phyloP scores from a whole-genome alignment of 1,140 invertebrate genomes.

The Luehdorfia chinensis region DNA sequence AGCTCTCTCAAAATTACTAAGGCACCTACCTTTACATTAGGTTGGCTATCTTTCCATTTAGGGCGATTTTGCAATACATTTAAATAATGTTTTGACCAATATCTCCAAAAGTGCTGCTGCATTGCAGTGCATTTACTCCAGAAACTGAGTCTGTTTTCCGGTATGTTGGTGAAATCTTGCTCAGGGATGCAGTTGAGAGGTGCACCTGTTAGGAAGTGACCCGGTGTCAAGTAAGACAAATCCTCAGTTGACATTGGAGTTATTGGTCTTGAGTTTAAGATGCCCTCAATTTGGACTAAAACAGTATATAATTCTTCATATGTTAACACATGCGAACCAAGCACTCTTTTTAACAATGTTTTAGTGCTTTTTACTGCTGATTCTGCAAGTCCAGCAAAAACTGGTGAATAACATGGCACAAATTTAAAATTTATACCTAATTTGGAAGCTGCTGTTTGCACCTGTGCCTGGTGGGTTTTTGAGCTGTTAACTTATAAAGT shows the following conservation, averaged over 20 bases:
- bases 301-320: conserved; percentile 20
- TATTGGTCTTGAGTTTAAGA: conserved; percentile 19
- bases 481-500: too few relatives aligned
- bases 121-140: conserved; percentile 13
- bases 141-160: conserved; percentile 15
- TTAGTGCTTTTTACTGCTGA: conserved; percentile 17
- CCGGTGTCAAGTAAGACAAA: conserved; percentile 10
- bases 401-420: conserved; percentile 4
- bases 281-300: conserved; percentile 16
- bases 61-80: conserved; percentile 23
- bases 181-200: conserved; percentile 12
- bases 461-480: too few relatives aligned
- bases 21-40: conserved; percentile 23
- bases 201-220: conserved; percentile 14
- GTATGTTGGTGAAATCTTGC: conserved; percentile 6
- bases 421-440: too few relatives aligned
- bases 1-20: conserved; percentile 34
- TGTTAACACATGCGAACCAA: conserved; percentile 7
- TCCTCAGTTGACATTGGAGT: not conserved
- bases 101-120: conserved; percentile 33
- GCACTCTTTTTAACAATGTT: conserved; percentile 16
- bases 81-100: conserved; percentile 35
- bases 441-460: too few relatives aligned
- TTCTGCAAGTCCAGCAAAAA: conserved; percentile 18
- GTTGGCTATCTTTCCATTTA: conserved; percentile 27